Evolutionary conservation across 2,888 invertebrate species (phyloP), one percentile per base, ranked within the genome.

Genomic region (Holacanthella duospinosa): DNA sequence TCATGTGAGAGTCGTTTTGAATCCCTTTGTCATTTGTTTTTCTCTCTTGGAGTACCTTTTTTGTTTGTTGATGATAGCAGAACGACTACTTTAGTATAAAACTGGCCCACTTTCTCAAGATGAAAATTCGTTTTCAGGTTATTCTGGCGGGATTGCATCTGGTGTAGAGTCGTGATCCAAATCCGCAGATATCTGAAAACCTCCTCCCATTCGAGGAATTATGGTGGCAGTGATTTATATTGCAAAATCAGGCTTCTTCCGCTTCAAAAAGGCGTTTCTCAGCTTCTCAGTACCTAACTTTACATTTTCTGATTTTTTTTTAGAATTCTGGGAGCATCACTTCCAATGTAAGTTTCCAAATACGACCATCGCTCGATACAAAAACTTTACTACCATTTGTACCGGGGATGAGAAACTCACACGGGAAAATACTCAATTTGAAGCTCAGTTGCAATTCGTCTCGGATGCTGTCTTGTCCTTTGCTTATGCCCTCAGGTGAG

Each of bases 401-500:
- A 88, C 89, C 0, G 90, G 88, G 0, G 79, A 82, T 29, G 92
- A 93, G 76, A 80, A 82, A 9, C 83, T 93, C 3, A 84, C 86
- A 0, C 81, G 82, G 55, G 82, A 86, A 63, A 87, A 89, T 75
- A 91, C 89, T 0, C 87, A 87, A 73, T 91, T 92, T 74, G 95
- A 96, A 77, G 86, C 89, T 71, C 95, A 95, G 77, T 81, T 96
- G 70, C 95, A 96, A 79, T 96, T 94, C 78, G 95, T 96, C 29
- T 92, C 92, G 36, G 95, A 96, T 77, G 93, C 95, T 25, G 93
- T 94, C 0, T 85, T 94, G 86, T 91, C 94, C 1, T 94, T 95
- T 78, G 94, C 92, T 0, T 86, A 90, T 74, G 93, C 94, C n/a
- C 74, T 81, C 61, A 77, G 75, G 76, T 75, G 68, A 65, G 6